Base-by-base conservation (phyloP, 2,888 invertebrate genomes). In the Sinelater perroti region DNA sequence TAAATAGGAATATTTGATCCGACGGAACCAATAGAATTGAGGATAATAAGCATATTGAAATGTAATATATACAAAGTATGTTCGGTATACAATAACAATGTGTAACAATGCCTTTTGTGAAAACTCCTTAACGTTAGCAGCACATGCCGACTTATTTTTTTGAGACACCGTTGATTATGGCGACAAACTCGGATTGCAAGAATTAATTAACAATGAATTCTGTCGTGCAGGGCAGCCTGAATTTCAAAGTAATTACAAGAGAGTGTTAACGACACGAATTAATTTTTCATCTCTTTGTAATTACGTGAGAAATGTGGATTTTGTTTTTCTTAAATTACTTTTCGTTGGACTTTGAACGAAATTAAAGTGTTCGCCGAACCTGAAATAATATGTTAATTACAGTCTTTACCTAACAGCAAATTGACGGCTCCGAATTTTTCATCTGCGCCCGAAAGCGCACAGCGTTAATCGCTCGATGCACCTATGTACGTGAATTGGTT, bases 271-370 rank as follows among this genome's bases (percentile, higher is more conserved):
- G 54, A 46, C 56, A 51, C 36, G 35, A 62, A 64, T 64, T 60
- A 62, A 64, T 64, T 62, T 62, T 60, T 53, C 61, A 47, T 46
- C 50, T 17, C 46, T 50, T 50, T 51, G 50, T 56, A 56, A 56
- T 56, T 56, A 56, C 26, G 20, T 42, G 21, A 31, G 33, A 51
- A 51, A 51, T 17, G 36, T 49, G 28, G 49, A 36, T 36, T 51
- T 42, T 21, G 51, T 30, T 40, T 31, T 49, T 49, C 18, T 49
- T 49, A 36, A 49, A 35, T 49, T 36, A 49, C 24, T 49, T 49
- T 49, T 36, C 20, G 38, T 42, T 24, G 31, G 11, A 11, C 28
- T 13, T 24, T 8, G 11, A 45, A 36, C 35, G 40, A 54, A 10
- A 40, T 55, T 55, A 47, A 40, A 31, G 21, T 33, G 33, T 18